These are phyloP conservation scores for Calyptommatus sinebrachiatus DNA, from an alignment of 2,113 vertebrate genomes.

Conservation along the genomic window DNA sequence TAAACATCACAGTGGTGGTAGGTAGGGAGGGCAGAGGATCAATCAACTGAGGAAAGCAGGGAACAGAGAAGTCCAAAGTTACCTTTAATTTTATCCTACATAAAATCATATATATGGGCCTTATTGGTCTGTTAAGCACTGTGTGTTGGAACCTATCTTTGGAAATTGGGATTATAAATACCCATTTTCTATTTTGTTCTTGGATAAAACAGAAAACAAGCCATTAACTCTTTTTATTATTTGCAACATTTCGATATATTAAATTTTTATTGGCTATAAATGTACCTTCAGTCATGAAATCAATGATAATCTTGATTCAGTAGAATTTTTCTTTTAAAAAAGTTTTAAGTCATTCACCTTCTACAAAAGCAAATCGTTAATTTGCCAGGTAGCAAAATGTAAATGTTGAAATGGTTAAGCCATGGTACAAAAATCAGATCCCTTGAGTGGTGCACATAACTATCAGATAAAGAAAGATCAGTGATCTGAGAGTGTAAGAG, in stretches of 20 bases:
- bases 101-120: neutral
- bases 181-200: neutral
- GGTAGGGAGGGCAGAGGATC: neutral
- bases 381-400: neutral
- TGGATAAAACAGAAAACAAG: neutral
- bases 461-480: constrained; percentile 16
- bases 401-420: neutral
- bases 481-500: neutral
- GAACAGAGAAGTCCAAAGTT: neutral
- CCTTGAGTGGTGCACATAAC: neutral
- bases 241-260: neutral
- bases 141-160: neutral
- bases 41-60: neutral
- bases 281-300: neutral
- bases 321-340: neutral
- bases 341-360: neutral
- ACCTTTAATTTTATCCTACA: neutral
- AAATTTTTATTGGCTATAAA: neutral
- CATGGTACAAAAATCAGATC: neutral
- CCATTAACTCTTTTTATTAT: neutral
- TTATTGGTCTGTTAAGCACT: neutral
- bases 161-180: too few species aligned
- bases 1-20: neutral
- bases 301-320: neutral
- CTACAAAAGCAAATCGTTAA: neutral